Evolutionary conservation across 2,797 vertebrate species (phyloP), one percentile per base, ranked within the genome.

Genomic region (Bradypus variegatus): DNA sequence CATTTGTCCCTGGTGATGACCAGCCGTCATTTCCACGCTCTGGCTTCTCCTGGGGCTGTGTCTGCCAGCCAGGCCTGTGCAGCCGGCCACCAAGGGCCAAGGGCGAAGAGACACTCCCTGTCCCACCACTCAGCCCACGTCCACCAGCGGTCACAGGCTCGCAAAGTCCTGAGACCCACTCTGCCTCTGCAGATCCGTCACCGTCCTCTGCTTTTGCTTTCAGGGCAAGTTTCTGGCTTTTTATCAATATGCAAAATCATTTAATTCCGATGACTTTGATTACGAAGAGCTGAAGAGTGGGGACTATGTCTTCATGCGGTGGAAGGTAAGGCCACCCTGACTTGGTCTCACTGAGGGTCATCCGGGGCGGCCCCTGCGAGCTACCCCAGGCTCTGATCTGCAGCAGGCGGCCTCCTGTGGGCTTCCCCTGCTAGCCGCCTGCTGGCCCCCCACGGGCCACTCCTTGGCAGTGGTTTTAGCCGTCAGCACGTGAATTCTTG

Each of bases 151-250:
- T 45, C 41, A 45, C 41, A 45, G 41, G 41, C 41, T 45, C 41
- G 41, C 41, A 45, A 45, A 45, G 41, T 45, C 41, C 41, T 45
- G 41, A 45, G 41, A 45, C 41, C 41, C 41, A 8, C 41, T 8
- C 41, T 45, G 41, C 41, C 41, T 45, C 41, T 8, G 41, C 41
- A 8, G 41, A 45, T 45, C 41, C 4, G 41, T 45, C 45, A 64
- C 90, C 29, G 55, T 25, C 15, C n/a, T 58, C 7, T 89, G 48
- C 38, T 58, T 64, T 95, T 94, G 15, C 93, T 97, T 96, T 88
- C 94, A 99, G 99, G 98, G 99, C 60, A 99, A 99, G 97, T 99
- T 99, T 95, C 98, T 99, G 96, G 99, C 99, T 89, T 99, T 99
- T 98, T 99, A 99, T 97, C 99, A 99, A 97, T 99, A 99, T 94